These are phyloP conservation scores for Erinaceus europaeus DNA, from an alignment of 2,113 vertebrate species.

Conservation along the genomic window DNA sequence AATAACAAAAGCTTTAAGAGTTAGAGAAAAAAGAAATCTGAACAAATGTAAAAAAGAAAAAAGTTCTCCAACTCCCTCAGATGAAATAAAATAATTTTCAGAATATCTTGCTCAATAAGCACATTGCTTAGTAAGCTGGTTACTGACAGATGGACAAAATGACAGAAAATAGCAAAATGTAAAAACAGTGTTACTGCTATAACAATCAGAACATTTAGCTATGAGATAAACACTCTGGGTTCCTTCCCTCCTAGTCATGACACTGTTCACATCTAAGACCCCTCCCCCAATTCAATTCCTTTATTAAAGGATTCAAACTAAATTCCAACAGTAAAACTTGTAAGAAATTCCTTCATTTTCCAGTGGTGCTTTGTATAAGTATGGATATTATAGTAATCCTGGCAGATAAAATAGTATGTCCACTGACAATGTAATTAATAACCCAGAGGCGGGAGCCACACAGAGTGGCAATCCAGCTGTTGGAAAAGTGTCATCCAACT, in stretches of 20 bases:
- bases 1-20: constrained; percentile 23
- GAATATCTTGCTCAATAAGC: constrained; percentile 42
- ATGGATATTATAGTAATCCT: no score
- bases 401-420: no score
- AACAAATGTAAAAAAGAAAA: constrained; percentile 20
- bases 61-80: constrained; percentile 36
- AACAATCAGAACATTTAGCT: constrained; percentile 24
- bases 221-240: neutral
- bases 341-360: neutral
- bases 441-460: no score
- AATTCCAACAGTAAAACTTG: constrained; percentile 11
- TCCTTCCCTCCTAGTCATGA: constrained; percentile 18
- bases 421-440: no score
- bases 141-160: constrained; percentile 23
- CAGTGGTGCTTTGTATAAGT: no score
- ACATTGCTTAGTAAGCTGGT: constrained; percentile 21
- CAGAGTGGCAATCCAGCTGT: no score
- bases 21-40: neutral
- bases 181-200: neutral
- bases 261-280: neutral
- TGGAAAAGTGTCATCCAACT: no score
- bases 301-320: neutral
- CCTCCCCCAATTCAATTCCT: neutral
- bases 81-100: constrained; percentile 41
- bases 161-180: constrained; percentile 15